A percentile compares a stretch with the other conserved stretches of the same genome.
Conservation (phyloP, 2,113 vertebrate genomes). For the Brachionichthys hirsutus region DNA sequence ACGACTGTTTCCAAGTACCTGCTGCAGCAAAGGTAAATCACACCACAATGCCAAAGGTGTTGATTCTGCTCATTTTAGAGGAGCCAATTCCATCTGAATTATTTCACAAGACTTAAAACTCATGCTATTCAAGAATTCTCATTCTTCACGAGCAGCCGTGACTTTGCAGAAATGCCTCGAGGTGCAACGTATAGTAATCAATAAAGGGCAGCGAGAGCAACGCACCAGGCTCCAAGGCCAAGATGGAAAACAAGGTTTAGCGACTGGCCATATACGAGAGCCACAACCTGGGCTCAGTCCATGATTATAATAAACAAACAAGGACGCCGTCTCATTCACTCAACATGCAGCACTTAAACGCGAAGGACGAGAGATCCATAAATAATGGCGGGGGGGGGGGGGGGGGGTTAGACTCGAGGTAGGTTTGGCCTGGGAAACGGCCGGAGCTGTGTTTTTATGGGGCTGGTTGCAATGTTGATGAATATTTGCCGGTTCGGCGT, state of each 20-base stretch:
- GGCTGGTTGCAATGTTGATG: constrained; percentile 78
- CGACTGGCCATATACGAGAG: constrained; percentile 46
- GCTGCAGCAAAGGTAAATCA: constrained; percentile 35
- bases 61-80: constrained; percentile 6
- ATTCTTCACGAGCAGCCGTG: constrained; percentile 8
- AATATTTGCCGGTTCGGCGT: constrained; percentile 80
- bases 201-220: constrained; percentile 40
- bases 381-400: constrained; percentile 74
- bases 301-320: constrained; percentile 69
- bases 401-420: constrained; percentile 63
- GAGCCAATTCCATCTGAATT: constrained; percentile 14
- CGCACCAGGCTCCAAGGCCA: constrained; percentile 36
- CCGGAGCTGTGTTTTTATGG: constrained; percentile 75
- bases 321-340: constrained; percentile 66
- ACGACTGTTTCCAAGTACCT: constrained; percentile 49
- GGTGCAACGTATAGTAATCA: constrained; percentile 43
- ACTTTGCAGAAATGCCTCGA: constrained; percentile 34
- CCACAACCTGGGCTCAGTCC: constrained; percentile 46
- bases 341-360: constrained; percentile 67
- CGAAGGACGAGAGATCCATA: constrained; percentile 74
- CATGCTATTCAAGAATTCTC: background rate
- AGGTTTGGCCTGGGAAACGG: constrained; percentile 70
- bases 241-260: constrained; percentile 54
- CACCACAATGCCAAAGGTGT: background rate
- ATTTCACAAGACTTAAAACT: constrained; percentile 10